Evolutionary conservation across 2,797 vertebrate species (phyloP).

Genomic region (Vireo griseus): DNA sequence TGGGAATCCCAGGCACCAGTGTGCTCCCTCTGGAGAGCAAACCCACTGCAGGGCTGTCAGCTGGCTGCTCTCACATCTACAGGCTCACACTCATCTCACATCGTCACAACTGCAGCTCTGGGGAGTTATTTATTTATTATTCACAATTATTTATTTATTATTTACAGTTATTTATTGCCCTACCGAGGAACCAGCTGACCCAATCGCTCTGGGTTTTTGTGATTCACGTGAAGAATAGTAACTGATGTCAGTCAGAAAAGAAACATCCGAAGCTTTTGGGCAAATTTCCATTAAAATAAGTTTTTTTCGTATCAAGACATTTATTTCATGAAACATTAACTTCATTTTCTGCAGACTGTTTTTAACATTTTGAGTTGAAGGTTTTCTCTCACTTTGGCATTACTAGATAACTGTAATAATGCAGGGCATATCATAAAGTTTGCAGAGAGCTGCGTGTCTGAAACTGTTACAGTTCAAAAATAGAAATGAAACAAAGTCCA

Average conservation of each 20-base stretch:
- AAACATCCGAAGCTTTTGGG: neutral
- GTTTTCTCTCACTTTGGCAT: slow-evolving; percentile 11
- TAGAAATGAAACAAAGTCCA: slow-evolving; percentile 42
- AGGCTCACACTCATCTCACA: neutral
- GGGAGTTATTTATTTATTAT: neutral
- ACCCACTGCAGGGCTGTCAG: neutral
- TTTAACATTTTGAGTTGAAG: slow-evolving; percentile 30
- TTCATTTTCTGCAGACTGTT: slow-evolving; percentile 23
- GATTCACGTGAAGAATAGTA: neutral
- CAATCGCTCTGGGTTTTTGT: neutral
- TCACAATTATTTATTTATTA: too few species aligned
- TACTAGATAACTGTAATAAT: slow-evolving; percentile 37
- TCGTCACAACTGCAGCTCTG: neutral
- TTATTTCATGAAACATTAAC: slow-evolving; percentile 48
- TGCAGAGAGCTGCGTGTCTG: slow-evolving; percentile 18
- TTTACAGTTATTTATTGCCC: neutral
- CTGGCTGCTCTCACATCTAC: neutral
- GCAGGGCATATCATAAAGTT: slow-evolving; percentile 36
- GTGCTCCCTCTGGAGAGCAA: neutral
- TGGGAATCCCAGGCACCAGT: neutral
- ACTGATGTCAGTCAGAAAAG: neutral
- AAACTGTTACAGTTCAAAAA: slow-evolving; percentile 30
- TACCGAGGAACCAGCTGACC: neutral
- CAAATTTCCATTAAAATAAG: slow-evolving; percentile 6
- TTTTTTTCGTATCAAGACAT: slow-evolving; percentile 5